Conservation (phyloP, 1,140 invertebrate species). For the Armadillidium nasatum region DNA sequence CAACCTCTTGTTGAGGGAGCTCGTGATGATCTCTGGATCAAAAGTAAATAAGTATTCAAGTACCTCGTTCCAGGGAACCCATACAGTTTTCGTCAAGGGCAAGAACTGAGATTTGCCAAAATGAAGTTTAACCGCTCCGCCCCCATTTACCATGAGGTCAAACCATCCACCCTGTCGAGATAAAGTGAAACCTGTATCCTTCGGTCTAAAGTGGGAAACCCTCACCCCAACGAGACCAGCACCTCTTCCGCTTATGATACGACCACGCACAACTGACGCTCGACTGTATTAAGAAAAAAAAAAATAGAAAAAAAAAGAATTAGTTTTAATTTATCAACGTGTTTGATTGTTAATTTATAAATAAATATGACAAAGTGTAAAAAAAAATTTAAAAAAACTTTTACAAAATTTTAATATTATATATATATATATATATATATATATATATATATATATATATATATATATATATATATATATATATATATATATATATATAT, state of each 20-base stretch:
- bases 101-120: slow-evolving; percentile 90
- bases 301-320: slow-evolving; percentile 33
- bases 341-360: not conserved
- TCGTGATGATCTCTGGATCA: too few species aligned
- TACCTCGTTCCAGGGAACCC: slow-evolving; percentile 95
- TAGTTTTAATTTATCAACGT: slow-evolving; percentile 16
- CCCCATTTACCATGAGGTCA: slow-evolving; percentile 94
- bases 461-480: slow-evolving; percentile 11
- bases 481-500: slow-evolving; percentile 11
- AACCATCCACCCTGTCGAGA: slow-evolving; percentile 83
- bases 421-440: slow-evolving; percentile 1
- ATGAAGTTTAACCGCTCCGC: slow-evolving; percentile 87
- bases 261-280: slow-evolving; percentile 89
- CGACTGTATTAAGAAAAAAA: slow-evolving; percentile 67
- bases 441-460: slow-evolving; percentile 23
- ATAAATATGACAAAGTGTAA: not conserved
- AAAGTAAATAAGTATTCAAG: too few species aligned
- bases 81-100: slow-evolving; percentile 81
- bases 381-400: not conserved
- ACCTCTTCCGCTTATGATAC: slow-evolving; percentile 81
- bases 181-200: slow-evolving; percentile 73
- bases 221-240: slow-evolving; percentile 89
- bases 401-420: too few species aligned
- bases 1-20: too few species aligned
- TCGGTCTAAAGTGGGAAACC: slow-evolving; percentile 76